Conservation (phyloP, 2,113 vertebrate genomes). For the Pseudorasbora parva region DNA sequence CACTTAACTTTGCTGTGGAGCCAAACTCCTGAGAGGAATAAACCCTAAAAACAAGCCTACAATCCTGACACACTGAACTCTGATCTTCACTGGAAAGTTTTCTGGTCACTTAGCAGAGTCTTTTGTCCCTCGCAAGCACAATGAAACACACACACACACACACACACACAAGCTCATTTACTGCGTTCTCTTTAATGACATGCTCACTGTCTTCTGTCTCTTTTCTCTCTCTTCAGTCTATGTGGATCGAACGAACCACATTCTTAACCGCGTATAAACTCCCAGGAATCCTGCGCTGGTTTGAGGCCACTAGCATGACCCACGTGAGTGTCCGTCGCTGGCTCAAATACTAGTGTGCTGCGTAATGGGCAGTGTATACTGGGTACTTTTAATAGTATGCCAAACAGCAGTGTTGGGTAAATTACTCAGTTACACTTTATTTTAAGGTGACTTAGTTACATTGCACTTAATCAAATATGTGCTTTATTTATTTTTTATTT, state of each 20-base stretch:
- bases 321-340: constrained; percentile 73
- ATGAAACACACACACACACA: background rate
- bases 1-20: background rate
- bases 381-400: background rate
- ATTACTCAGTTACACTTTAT: too few relatives aligned
- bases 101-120: background rate
- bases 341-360: background rate
- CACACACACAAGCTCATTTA: too few relatives aligned
- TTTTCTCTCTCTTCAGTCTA: constrained; percentile 78
- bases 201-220: background rate
- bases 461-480: too few relatives aligned
- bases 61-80: background rate
- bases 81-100: background rate
- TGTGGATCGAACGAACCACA: constrained; percentile 98
- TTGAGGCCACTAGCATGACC: constrained; percentile 86
- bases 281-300: constrained; percentile 96
- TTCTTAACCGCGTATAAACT: constrained; percentile 93
- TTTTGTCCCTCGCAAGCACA: background rate
- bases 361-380: background rate
- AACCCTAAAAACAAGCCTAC: background rate
- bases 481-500: too few relatives aligned
- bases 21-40: background rate
- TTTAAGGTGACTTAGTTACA: too few relatives aligned
- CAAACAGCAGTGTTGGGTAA: too few relatives aligned
- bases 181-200: background rate